These are phyloP conservation scores for Crotalus horridus DNA, from an alignment of 2,113 vertebrate genomes.

Conservation along the genomic window DNA sequence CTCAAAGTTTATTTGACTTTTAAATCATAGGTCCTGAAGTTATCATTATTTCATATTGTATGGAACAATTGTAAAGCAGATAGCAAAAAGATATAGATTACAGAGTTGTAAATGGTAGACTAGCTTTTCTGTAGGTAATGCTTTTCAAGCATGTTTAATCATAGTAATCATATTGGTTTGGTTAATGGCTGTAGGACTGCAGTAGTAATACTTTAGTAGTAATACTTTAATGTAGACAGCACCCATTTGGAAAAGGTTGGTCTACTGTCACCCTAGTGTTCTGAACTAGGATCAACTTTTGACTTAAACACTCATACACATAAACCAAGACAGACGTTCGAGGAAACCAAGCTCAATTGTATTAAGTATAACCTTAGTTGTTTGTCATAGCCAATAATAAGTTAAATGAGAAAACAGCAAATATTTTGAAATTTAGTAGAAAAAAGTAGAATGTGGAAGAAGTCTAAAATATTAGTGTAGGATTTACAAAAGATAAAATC, in stretches of 20 bases:
- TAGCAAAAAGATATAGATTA: too few species aligned
- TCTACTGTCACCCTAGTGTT: constrained; percentile 21
- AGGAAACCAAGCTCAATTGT: background rate
- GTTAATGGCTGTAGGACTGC: too few species aligned
- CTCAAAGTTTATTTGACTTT: background rate
- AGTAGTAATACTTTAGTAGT: too few species aligned
- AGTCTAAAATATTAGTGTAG: background rate
- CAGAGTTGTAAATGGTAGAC: too few species aligned
- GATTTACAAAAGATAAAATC: background rate
- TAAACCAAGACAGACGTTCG: accelerated
- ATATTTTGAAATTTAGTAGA: background rate
- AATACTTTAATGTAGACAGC: too few species aligned
- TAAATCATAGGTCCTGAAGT: background rate
- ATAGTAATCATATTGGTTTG: too few species aligned
- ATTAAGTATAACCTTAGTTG: background rate
- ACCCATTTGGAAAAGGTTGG: too few species aligned
- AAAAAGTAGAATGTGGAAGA: background rate
- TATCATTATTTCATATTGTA: too few species aligned
- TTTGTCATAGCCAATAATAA: background rate
- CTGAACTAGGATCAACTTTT: constrained; percentile 46
- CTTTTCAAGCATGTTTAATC: too few species aligned
- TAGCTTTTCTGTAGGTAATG: too few species aligned
- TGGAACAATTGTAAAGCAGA: too few species aligned
- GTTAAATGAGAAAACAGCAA: background rate
- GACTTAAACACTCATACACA: background rate